A percentile compares a stretch with the other conserved stretches of the same genome.
phyloP scores from a whole-genome alignment of 2,797 vertebrate species.

The Clamator glandarius region DNA sequence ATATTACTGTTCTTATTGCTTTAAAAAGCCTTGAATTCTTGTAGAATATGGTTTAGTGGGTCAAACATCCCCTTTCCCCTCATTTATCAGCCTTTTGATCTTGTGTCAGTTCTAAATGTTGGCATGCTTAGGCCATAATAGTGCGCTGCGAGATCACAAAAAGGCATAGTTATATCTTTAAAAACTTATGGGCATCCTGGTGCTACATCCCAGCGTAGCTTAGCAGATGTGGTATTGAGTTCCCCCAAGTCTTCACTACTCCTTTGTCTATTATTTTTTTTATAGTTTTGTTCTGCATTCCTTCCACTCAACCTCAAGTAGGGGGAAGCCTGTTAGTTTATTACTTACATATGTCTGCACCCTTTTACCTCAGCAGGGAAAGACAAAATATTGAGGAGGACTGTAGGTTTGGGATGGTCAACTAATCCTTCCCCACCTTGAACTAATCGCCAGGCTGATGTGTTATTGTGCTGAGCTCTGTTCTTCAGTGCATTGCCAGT shows the following conservation, averaged over 20 bases:
- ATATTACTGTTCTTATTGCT: conserved; percentile 85
- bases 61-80: conserved; percentile 93
- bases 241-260: conserved; percentile 78
- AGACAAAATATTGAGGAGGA: conserved; percentile 94
- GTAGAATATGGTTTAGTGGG: conserved; percentile 84
- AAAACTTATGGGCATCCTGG: conserved; percentile 76
- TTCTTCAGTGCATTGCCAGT: conserved; percentile 85
- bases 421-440: conserved; percentile 98
- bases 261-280: conserved; percentile 94
- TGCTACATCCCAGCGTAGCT: conserved; percentile 73
- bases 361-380: conserved; percentile 93
- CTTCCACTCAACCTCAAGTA: conserved; percentile 90
- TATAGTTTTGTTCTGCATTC: conserved; percentile 99
- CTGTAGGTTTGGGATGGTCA: conserved; percentile 85
- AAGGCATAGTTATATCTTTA: conserved; percentile 78
- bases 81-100: conserved; percentile 96
- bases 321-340: conserved; percentile 94
- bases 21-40: conserved; percentile 91
- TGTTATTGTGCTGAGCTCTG: conserved; percentile 84
- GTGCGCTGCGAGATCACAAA: conserved; percentile 82
- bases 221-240: conserved; percentile 86
- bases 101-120: conserved; percentile 84
- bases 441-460: conserved; percentile 94
- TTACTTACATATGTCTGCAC: conserved; percentile 99
- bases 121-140: conserved; percentile 83